Base-by-base conservation (phyloP, 1,140 invertebrate genomes). In the Babylonia areolata region DNA sequence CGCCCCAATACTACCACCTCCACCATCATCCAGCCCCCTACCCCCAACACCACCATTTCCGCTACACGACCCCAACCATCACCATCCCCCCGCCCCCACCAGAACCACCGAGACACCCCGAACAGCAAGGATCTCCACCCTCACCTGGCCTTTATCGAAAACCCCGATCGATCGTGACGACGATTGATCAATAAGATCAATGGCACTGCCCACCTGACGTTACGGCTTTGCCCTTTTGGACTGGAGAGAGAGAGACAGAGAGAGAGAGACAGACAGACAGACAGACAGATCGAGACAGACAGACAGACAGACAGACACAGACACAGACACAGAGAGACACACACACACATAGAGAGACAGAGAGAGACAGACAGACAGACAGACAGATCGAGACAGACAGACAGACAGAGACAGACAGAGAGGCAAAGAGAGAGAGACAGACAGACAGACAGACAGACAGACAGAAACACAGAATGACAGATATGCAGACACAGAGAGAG, bases 331-430 rank as follows among this genome's bases (percentile, higher is more conserved):
- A 42, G 35, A 42, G 39, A 31, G 39, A 35, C 33, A 40, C 37
- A 54, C 39, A 35, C n/a, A 85, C 33, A 79, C 40, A 58, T 23
- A 82, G 39, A 69, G 75, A 78, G 35, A 40, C 5, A 31, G 37
- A 73, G 84, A 46, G 39, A 75, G 46, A 78, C n/a, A 86, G 78
- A 81, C 39, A 81, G 75, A 75, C 20, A 11, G 51, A 81, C 35
- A 73, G 23, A 71, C 28, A 81, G 79, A 77, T 1, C 64, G 58
- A 87, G 51, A 87, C 40, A 84, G 40, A 84, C 33, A 87, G 81
- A 87, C 33, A 77, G 31, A 77, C 3, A 37, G 15, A 77, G 31
- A 77, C n/a, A 39, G 6, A 31, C 23, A 31, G n/a, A 31, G 20
- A 69, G n/a, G 58, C 3, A 23, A 28, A 5, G 5, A 23, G 58